Base-by-base conservation (phyloP, 2,113 vertebrate species). In the Falco punctatus region DNA sequence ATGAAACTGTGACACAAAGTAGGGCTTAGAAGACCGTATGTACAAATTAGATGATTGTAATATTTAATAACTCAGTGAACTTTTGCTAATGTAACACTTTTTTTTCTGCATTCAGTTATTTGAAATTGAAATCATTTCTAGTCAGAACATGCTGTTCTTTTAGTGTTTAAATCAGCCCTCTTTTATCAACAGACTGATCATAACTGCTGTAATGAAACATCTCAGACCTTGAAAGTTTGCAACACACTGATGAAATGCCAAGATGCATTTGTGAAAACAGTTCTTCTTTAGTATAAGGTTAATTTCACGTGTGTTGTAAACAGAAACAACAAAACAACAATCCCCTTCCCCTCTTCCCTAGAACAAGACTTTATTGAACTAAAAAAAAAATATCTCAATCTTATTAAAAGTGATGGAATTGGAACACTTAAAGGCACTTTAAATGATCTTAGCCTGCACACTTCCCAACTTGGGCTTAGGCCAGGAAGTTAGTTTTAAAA, bases 401-500 rank as follows among this genome's bases (percentile, higher is more conserved):
- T 83, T 92, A 78, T 89, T 93, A 86, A 70, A 92, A 96, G 67
- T 93, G 81, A 97, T 92, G 65, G 95, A 97, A 90, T 40, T 72
- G 35, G 67, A 96, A 96, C 49, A 49, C 52, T 94, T 91, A 95
- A 97, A 91, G 35, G 61, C 81, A 90, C 72, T 94, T 97, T 75
- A 96, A 97, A 97, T 94, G 71, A 94, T 95, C 89, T 85, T 84
- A 78, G 88, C 49, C 61, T 67, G 44, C 79, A 77, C 44, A 95
- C 15, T 94, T 92, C 88, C 75, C 52, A 94, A 72, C 77, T 94
- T 82, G 69, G 65, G 59, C 81, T 90, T 84, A 92, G 97, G 54
- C 66, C 95, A 97, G 97, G 97, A 98, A 98, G 97, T 95, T 96
- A 93, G 97, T 96, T 97, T 90, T 59, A 93, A 94, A 71, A 71